Percentiles rank a stretch among this genome's conserved stretches.
Evolutionary conservation across 1,140 invertebrate species (phyloP).

Genomic region (Diabrotica undecimpunctata): DNA sequence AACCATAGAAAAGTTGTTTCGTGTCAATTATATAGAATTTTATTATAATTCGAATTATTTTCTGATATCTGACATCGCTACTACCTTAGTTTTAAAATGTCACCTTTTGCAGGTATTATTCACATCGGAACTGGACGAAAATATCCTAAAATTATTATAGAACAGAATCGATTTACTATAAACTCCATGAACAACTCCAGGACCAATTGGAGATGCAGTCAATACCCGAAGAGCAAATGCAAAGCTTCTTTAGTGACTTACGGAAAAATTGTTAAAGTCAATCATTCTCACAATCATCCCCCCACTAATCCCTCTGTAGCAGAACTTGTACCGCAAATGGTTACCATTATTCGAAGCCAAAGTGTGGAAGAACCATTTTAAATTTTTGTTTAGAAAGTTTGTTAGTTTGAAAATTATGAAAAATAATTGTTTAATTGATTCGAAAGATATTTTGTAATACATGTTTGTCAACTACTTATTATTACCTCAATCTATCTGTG

Average conservation of each 20-base stretch:
- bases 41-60: no score
- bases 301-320: slow-evolving; percentile 10
- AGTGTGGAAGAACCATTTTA: slow-evolving; percentile 1
- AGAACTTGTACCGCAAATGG: slow-evolving; percentile 9
- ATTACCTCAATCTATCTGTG: no score
- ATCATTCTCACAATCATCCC: slow-evolving; percentile 28
- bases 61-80: no score
- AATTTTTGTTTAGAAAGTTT: background rate
- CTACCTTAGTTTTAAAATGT: no score
- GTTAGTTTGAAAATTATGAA: background rate
- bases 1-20: no score
- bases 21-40: no score
- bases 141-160: slow-evolving; percentile 31
- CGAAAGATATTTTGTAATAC: no score
- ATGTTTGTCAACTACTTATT: no score
- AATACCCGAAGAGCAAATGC: slow-evolving; percentile 31
- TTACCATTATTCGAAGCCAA: slow-evolving; percentile 14
- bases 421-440: no score
- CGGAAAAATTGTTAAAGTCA: slow-evolving; percentile 28
- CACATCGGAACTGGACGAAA: slow-evolving; percentile 28
- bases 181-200: slow-evolving; percentile 19
- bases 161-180: slow-evolving; percentile 27
- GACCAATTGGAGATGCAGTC: slow-evolving; percentile 32
- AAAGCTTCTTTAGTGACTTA: slow-evolving; percentile 28
- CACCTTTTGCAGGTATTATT: slow-evolving; percentile 27